Conservation (phyloP, 2,888 invertebrate species). For the Ellobium chinense region DNA sequence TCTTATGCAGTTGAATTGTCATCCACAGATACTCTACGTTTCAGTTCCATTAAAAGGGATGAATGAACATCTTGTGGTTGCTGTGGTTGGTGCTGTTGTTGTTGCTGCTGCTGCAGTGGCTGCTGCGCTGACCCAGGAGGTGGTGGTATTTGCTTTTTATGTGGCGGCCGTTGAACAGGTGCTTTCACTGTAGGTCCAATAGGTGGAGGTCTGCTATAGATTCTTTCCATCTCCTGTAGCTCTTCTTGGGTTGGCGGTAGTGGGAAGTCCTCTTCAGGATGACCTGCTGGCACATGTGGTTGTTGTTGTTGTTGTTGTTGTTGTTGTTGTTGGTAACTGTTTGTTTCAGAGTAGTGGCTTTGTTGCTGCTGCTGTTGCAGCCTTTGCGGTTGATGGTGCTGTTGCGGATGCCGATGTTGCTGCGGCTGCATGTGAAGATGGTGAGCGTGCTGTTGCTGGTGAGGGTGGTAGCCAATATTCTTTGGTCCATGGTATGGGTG, state of each 20-base stretch:
- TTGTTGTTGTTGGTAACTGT: constrained; percentile 21
- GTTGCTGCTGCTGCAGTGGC: not conserved
- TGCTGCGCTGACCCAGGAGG: not conserved
- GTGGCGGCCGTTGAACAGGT: not conserved
- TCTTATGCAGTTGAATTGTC: constrained; percentile 21
- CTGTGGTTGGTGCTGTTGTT: not conserved
- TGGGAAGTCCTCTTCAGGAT: constrained; percentile 63
- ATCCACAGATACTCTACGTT: constrained; percentile 51
- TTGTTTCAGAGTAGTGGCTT: constrained; percentile 2
- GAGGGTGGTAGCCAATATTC: not conserved
- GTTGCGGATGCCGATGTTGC: constrained; percentile 20
- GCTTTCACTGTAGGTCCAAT: constrained; percentile 34
- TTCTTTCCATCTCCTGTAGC: constrained; percentile 65
- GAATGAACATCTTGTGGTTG: constrained; percentile 31
- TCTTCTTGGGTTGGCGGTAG: constrained; percentile 72
- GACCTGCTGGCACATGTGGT: constrained; percentile 17
- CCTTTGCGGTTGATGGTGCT: constrained; percentile 7
- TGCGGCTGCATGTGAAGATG: constrained; percentile 31
- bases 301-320: constrained; percentile 27
- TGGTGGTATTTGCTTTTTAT: not conserved
- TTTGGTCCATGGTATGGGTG: not conserved
- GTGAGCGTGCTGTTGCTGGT: not conserved
- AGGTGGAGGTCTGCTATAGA: constrained; percentile 62
- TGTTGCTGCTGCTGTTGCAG: constrained; percentile 22
- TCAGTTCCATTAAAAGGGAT: constrained; percentile 51